Base-by-base conservation (phyloP, 2,797 vertebrate genomes). In the Pristis pectinata region DNA sequence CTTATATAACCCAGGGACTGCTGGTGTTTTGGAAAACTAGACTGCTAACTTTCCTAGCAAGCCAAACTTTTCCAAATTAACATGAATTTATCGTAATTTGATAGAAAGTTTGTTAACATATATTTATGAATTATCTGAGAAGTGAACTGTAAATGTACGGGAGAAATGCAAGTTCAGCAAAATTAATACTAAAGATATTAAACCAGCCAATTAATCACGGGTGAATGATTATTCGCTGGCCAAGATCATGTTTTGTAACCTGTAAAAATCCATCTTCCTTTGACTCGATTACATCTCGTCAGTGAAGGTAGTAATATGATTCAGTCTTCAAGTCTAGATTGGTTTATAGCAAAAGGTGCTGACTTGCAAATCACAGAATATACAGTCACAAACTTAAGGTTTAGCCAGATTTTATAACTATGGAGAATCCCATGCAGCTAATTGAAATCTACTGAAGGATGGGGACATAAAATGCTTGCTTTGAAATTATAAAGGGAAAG, bases 301-400 rank as follows among this genome's bases (percentile, higher is more conserved):
- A 91, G 41, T 91, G 87, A 91, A 11, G 22, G 7, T 41, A 41
- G 19, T 41, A 41, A 91, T 24, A 22, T 67, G 87, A 41, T 91
- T 91, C 6, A 61, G 59, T 17, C n/a, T 91, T 67, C 27, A 91
- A 41, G 19, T 91, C 64, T n/a, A 2, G 59, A 19, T 67, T n/a
- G 34, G 17, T 67, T 37, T 37, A 2, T 24, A 67, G n/a, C 37
- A 64, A 89, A 64, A 61, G 59, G 10, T 19, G 56, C 85, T 8
- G 85, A 89, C 56, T 89, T 89, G 85, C 85, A 91, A 67, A 87
- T 87, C 83, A 59, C 83, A 61, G 83, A 67, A 91, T 59, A 64
- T 15, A 0, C 91, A 67, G 91, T n/a, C 8, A 22, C 61, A 89
- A 37, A 89, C 61, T 8, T 91, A 17, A 41, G 59, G n/a, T 67